Evolutionary conservation across 2,888 invertebrate genomes (phyloP).

Genomic region (Cantharis nigra): DNA sequence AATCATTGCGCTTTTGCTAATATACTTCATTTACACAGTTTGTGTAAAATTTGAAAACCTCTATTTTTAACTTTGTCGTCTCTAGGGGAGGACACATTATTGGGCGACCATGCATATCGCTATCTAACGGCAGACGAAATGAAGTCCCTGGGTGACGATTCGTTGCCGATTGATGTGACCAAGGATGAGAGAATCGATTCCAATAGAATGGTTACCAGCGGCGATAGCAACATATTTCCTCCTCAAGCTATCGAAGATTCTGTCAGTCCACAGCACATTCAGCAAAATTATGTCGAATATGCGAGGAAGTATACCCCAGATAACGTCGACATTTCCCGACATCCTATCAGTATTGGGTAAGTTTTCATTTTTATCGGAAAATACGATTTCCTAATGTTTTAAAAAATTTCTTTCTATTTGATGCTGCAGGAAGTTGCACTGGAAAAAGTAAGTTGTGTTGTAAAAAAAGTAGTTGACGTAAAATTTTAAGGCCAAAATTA

Average conservation of each 20-base stretch:
- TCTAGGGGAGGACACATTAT: slow-evolving; percentile 86
- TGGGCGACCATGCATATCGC: slow-evolving; percentile 88
- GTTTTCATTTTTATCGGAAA: slow-evolving; percentile 41
- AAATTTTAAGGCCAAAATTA: neutral
- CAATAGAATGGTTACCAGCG: slow-evolving; percentile 60
- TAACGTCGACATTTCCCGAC: slow-evolving; percentile 63
- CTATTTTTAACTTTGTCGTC: neutral
- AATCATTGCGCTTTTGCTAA: slow-evolving; percentile 32
- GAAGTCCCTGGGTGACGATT: slow-evolving; percentile 93
- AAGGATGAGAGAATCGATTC: slow-evolving; percentile 86
- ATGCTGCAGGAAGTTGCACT: slow-evolving; percentile 83
- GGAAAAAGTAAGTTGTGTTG: slow-evolving; percentile 86
- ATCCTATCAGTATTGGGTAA: slow-evolving; percentile 68
- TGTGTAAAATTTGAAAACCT: neutral
- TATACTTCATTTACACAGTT: slow-evolving; percentile 24
- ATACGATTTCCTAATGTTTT: neutral
- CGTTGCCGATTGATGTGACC: slow-evolving; percentile 90
- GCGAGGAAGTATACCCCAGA: slow-evolving; percentile 63
- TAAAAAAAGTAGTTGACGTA: neutral
- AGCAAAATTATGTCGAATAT: slow-evolving; percentile 56
- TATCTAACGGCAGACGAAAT: slow-evolving; percentile 94
- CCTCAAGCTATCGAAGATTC: slow-evolving; percentile 65
- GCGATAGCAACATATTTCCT: slow-evolving; percentile 56
- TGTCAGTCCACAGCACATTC: slow-evolving; percentile 66
- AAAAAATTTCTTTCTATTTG: neutral